Base-by-base conservation (phyloP, 1,140 invertebrate species). In the Plectrocnemia conspersa region DNA sequence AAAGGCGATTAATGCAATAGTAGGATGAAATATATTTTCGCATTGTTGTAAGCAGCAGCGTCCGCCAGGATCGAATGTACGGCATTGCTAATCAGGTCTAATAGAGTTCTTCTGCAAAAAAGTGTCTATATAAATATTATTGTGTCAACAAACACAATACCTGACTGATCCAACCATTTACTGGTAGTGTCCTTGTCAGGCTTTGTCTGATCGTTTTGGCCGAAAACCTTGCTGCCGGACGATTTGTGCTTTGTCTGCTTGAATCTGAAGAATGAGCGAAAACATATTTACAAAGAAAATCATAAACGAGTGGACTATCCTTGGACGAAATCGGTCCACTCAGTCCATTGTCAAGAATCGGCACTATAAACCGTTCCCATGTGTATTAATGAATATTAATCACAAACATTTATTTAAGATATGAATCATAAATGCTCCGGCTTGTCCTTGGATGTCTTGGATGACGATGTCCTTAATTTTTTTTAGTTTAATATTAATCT, bases 141-240 rank as follows among this genome's bases (percentile, higher is more conserved):
- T 16, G 23, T 21, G 19, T 45, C 4, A 21, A 27, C 21, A 35
- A 47, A 48, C 21, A 36, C 46, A 59, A 60, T 61, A 57, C 59
- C 59, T 61, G 55, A 52, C 48, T 50, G 45, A 36, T 61, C 55
- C 38, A 52, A 57, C 55, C 59, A 61, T 58, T 58, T 58, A 58
- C 46, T 45, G 52, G 55, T 23, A 36, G 52, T 27, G 21, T 32
- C 47, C 44, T 58, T 61, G 23, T 57, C 59, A 52, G 23, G 23
- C 46, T 61, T 57, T 27, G 38, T 35, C 6, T 36, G 29, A 21
- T 61, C 59, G n/a, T 42, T 32, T 21, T 23, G 32, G 24, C 46
- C 42, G 33, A 52, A 52, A 13, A 24, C 18, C 27, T 60, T 60
- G 25, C 42, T 24, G 22, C 32, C 35, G 19, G 59, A 27, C 16